These are phyloP conservation scores for Willisornis vidua DNA, from an alignment of 2,113 vertebrate genomes.

Conservation along the genomic window DNA sequence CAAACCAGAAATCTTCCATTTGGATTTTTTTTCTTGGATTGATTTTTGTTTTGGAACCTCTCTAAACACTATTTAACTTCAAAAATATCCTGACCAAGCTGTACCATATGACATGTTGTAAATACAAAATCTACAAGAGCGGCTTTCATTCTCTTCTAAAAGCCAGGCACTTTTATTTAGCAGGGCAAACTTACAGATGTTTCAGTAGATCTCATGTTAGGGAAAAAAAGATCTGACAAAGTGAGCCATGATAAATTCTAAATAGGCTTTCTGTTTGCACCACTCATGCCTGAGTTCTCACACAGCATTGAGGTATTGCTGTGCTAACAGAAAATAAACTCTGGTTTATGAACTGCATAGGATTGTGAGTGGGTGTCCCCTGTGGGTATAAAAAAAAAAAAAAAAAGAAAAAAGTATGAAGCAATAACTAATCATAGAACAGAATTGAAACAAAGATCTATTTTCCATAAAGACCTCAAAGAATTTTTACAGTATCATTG, in stretches of 20 bases:
- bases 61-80: slow-evolving; percentile 46
- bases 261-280: not conserved
- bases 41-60: slow-evolving; percentile 55
- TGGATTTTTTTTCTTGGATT: slow-evolving; percentile 17
- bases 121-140: slow-evolving; percentile 35
- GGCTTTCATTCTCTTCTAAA: slow-evolving; percentile 29
- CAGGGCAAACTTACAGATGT: slow-evolving; percentile 7
- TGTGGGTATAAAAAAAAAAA: not conserved
- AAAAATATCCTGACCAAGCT: slow-evolving; percentile 50
- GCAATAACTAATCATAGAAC: not conserved
- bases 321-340: not conserved
- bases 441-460: slow-evolving; percentile 1
- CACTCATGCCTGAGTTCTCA: not conserved
- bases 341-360: not conserved
- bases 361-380: not conserved
- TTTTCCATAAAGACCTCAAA: not conserved
- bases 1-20: slow-evolving; percentile 27
- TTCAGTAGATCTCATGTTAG: not conserved
- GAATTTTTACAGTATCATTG: not conserved
- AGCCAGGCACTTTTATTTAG: slow-evolving; percentile 45
- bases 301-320: not conserved
- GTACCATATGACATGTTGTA: slow-evolving; percentile 48
- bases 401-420: not conserved
- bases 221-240: not conserved
- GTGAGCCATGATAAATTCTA: not conserved